Conservation (phyloP, 1,140 invertebrate genomes). For the Geopemphigus sp. region DNA sequence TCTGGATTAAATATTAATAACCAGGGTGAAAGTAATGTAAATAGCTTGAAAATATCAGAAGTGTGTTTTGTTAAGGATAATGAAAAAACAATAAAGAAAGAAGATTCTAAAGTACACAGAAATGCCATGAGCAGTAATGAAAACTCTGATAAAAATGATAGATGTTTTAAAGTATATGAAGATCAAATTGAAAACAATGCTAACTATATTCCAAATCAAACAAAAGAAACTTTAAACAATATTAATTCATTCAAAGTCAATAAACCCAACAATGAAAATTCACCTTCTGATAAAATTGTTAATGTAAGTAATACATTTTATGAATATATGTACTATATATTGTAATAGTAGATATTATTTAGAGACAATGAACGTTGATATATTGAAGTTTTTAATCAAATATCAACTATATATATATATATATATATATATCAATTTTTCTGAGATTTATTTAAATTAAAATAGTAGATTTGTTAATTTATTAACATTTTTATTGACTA, state of each 20-base stretch:
- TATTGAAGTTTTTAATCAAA: no score
- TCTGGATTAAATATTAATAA: no score
- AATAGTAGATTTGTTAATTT: no score
- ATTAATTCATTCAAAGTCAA: not conserved
- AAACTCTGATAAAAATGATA: not conserved
- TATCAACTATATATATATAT: no score
- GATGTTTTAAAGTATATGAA: not conserved
- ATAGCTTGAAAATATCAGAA: not conserved
- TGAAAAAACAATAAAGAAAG: no score
- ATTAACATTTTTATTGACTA: no score
- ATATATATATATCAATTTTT: no score
- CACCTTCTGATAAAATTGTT: not conserved
- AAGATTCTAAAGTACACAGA: not conserved
- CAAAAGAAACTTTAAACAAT: not conserved
- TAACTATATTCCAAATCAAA: not conserved
- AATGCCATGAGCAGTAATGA: not conserved
- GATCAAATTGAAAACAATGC: not conserved
- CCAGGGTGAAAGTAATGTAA: not conserved
- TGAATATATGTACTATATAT: no score
- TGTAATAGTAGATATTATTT: not conserved
- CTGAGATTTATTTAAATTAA: no score
- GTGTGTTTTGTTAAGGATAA: no score
- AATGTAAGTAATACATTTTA: slow-evolving; percentile 5
- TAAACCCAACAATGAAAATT: not conserved
- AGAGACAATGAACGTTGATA: no score